Base-by-base conservation (phyloP, 2,888 invertebrate species). In the Saturnia japonica region DNA sequence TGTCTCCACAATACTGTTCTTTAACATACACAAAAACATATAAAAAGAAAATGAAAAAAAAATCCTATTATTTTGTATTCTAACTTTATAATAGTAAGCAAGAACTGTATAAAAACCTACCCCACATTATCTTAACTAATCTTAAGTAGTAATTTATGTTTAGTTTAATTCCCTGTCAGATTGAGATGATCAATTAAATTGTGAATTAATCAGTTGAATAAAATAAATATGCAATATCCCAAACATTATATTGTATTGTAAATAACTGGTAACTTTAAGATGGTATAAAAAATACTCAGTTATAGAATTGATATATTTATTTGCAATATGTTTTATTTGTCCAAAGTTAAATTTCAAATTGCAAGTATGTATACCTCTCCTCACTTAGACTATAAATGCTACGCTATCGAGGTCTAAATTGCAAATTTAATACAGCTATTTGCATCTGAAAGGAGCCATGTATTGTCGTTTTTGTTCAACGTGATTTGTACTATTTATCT, bases 401-500 rank as follows among this genome's bases (percentile, higher is more conserved):
- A 82, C 83, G 84, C 88, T 90, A 90, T 90, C 89, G 85, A 85
- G 86, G 88, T 89, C 88, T 88, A 91, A 92, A 93, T 91, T 91
- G 91, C 91, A 91, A 92, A 93, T 92, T 91, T 91, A 91, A 93
- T 91, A 91, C 90, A 89, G 86, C 88, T 82, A 93, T 94, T 93
- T 93, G 92, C 93, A 93, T 94, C 84, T 88, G 87, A 93, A 93
- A 93, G 90, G 85, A 87, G 89, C 86, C 84, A 85, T 88, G 88
- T 85, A 86, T 85, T 87, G 84, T 82, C 83, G 87, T 89, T 88
- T 89, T 89, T 88, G 85, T 88, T 82, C 81, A 82, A 83, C 83
- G 90, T 91, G 92, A 94, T 94, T 94, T 93, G 93, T 93, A 85
- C 85, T 74, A 81, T 84, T 88, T 93, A 93, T 93, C 91, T 90